These are phyloP conservation scores for Drosophila melanosoma DNA, from an alignment of 2,888 invertebrate genomes.

Conservation along the genomic window DNA sequence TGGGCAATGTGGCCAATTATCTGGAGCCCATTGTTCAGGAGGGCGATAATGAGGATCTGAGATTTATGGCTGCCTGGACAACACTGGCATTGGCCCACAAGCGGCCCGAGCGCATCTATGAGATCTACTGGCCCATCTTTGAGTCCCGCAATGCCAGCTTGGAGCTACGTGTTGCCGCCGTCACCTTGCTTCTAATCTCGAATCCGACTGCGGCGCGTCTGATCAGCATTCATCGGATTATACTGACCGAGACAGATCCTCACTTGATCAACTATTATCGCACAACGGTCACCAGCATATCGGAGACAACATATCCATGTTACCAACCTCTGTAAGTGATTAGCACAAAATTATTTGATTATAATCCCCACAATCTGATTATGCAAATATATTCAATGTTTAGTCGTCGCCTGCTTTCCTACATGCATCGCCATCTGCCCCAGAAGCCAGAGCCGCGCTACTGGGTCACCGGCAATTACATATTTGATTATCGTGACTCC, in stretches of 20 bases:
- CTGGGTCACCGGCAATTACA: conserved; percentile 90
- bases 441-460: conserved; percentile 86
- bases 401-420: conserved; percentile 88
- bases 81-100: conserved; percentile 86
- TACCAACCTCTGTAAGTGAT: conserved; percentile 88
- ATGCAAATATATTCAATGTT: background rate
- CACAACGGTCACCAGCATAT: conserved; percentile 89
- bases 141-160: conserved; percentile 88
- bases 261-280: conserved; percentile 90
- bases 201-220: conserved; percentile 88
- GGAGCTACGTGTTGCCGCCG: conserved; percentile 88
- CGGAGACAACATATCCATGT: conserved; percentile 88
- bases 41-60: conserved; percentile 83
- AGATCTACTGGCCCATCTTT: conserved; percentile 89
- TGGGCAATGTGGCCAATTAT: conserved; percentile 86
- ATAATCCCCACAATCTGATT: background rate
- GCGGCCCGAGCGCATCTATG: conserved; percentile 86
- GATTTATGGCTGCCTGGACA: conserved; percentile 89
- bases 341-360: background rate
- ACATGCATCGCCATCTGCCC: conserved; percentile 88
- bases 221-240: conserved; percentile 89
- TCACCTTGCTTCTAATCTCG: conserved; percentile 88
- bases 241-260: conserved; percentile 87
- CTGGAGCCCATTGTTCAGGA: conserved; percentile 87
- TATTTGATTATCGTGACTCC: conserved; percentile 89